A percentile compares a stretch with the other conserved stretches of the same genome.
Evolutionary conservation across 2,113 vertebrate genomes (phyloP).

Genomic region (Isichthys henryi): DNA sequence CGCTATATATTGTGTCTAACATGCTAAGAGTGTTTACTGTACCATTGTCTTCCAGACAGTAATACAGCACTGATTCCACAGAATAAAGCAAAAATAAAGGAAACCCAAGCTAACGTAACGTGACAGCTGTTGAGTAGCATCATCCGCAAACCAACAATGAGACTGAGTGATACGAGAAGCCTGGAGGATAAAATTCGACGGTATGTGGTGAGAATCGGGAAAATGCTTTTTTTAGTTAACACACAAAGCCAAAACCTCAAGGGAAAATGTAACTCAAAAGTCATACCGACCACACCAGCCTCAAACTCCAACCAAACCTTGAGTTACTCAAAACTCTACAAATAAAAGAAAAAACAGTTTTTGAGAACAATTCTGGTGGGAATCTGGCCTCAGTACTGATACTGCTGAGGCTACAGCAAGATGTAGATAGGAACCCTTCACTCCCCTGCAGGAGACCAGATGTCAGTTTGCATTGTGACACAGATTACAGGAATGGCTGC

Average conservation of each 20-base stretch:
- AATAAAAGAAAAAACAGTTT: not conserved
- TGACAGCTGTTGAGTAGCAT: not conserved
- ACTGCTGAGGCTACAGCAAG: not conserved
- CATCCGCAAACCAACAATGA: not conserved
- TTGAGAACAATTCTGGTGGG: not conserved
- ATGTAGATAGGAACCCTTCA: not conserved
- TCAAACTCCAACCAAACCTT: not conserved
- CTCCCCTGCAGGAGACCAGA: constrained; percentile 41
- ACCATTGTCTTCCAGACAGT: not conserved
- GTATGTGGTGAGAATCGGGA: not conserved
- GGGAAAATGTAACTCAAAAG: not conserved
- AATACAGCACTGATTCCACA: not conserved
- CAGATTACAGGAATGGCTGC: constrained; percentile 50
- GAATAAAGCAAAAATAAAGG: not conserved
- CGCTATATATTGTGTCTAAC: not conserved
- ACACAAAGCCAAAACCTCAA: not conserved
- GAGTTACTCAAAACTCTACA: not conserved
- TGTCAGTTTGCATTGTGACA: constrained; percentile 51
- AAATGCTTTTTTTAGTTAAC: not conserved
- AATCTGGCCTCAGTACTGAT: not conserved
- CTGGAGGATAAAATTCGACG: not conserved
- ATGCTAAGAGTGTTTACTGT: not conserved
- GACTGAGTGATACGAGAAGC: not conserved
- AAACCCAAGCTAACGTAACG: not conserved
- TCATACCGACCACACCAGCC: not conserved